phyloP scores from a whole-genome alignment of 2,113 vertebrate species.

The Arizona elegans region DNA sequence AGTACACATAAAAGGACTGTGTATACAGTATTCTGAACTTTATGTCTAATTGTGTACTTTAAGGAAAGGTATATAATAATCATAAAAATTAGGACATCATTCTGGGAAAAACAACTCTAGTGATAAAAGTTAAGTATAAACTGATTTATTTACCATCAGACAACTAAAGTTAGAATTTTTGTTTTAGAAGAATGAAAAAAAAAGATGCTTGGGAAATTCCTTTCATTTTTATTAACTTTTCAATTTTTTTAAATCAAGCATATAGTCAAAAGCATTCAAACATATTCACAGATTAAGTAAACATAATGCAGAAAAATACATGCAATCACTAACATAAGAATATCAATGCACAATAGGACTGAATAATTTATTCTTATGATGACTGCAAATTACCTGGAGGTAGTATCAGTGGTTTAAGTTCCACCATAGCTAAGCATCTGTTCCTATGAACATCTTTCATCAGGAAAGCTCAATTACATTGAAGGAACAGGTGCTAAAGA shows the following conservation, averaged over 20 bases:
- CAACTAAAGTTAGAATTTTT: neutral
- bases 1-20: neutral
- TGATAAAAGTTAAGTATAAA: neutral
- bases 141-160: neutral
- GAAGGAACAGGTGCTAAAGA: slow-evolving; percentile 12
- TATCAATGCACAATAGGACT: neutral
- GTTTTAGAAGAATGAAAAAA: neutral
- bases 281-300: neutral
- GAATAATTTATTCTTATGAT: slow-evolving; percentile 28
- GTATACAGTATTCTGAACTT: neutral
- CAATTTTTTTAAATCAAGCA: neutral
- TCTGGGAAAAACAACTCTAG: neutral
- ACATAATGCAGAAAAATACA: neutral
- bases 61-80: neutral
- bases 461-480: slow-evolving; percentile 3
- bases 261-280: neutral
- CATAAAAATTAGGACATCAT: neutral
- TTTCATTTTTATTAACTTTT: neutral
- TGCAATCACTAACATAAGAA: neutral
- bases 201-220: neutral
- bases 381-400: slow-evolving; percentile 14
- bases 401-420: slow-evolving; percentile 13
- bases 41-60: neutral
- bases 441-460: slow-evolving; percentile 15
- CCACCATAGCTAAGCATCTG: slow-evolving; percentile 7